Evolutionary conservation across 35 echinoderm and acorn worm species (phyloP).

Genomic region (Apostichopus californicus): DNA sequence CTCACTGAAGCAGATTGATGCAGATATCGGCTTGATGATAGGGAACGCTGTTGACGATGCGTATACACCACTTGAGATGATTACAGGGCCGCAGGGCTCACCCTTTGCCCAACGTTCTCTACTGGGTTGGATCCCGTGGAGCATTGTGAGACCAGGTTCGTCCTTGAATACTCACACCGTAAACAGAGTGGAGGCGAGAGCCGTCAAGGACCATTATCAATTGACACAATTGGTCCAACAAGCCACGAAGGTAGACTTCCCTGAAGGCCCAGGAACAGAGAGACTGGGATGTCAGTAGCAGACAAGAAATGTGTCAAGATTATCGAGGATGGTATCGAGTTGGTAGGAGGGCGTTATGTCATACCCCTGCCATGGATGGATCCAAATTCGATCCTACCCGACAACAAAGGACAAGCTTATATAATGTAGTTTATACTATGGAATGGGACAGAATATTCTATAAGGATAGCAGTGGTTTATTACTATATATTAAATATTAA

Average conservation of each 20-base stretch:
- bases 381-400: not conserved
- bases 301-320: too few relatives aligned
- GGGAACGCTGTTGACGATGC: too few relatives aligned
- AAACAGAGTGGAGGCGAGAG: constrained; percentile 15
- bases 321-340: not conserved
- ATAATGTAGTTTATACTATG: too few relatives aligned
- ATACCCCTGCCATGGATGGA: constrained; percentile 40
- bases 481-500: too few relatives aligned
- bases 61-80: not conserved
- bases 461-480: too few relatives aligned
- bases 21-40: too few relatives aligned
- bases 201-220: constrained; percentile 30
- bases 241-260: constrained; percentile 32
- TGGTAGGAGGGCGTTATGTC: constrained; percentile 41
- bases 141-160: not conserved
- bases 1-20: not conserved
- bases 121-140: constrained; percentile 42
- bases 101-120: not conserved
- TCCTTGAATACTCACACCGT: not conserved
- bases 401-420: constrained; percentile 56
- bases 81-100: constrained; percentile 10
- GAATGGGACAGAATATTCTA: too few relatives aligned
- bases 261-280: constrained; percentile 25
- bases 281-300: not conserved
- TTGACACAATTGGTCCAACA: constrained; percentile 20